A percentile compares a stretch with the other conserved stretches of the same genome.
Conservation (phyloP, 1,140 invertebrate species). For the Drosophila parabipectinata region DNA sequence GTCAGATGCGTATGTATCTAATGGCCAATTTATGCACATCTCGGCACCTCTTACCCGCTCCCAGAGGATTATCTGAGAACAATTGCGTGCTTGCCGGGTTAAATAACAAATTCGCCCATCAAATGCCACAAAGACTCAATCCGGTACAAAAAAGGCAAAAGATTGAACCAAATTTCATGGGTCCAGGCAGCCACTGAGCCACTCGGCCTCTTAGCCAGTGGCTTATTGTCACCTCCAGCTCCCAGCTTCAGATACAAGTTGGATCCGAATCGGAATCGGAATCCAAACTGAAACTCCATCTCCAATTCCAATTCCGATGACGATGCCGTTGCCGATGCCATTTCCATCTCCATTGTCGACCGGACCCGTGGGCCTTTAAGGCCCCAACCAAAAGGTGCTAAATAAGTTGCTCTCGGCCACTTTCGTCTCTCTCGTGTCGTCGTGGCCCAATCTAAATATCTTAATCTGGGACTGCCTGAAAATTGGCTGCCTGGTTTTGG, state of each 20-base stretch:
- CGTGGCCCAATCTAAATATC: constrained; percentile 81
- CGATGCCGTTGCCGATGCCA: constrained; percentile 32
- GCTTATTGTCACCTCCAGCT: constrained; percentile 79
- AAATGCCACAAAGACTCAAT: constrained; percentile 82
- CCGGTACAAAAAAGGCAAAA: constrained; percentile 73
- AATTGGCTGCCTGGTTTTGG: constrained; percentile 51
- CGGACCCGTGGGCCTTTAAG: constrained; percentile 42
- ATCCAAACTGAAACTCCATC: constrained; percentile 29
- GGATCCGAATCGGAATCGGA: constrained; percentile 2
- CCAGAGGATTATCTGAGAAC: constrained; percentile 52
- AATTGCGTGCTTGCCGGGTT: constrained; percentile 71
- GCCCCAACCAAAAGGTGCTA: constrained; percentile 50
- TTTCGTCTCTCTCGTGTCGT: constrained; percentile 41
- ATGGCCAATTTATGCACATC: constrained; percentile 69
- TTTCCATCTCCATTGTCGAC: constrained; percentile 50
- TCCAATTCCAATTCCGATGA: constrained; percentile 15
- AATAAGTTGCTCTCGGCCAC: constrained; percentile 58
- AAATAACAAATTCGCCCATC: constrained; percentile 84
- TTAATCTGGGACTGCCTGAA: constrained; percentile 76
- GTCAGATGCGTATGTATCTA: constrained; percentile 31
- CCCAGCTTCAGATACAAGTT: neutral
- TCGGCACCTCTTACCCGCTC: constrained; percentile 46
- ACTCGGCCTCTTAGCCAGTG: constrained; percentile 34
- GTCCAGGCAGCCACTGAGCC: constrained; percentile 23
- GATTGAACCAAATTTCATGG: constrained; percentile 75